Evolutionary conservation across 2,888 invertebrate genomes (phyloP).

Genomic region (Syrphus vitripennis): DNA sequence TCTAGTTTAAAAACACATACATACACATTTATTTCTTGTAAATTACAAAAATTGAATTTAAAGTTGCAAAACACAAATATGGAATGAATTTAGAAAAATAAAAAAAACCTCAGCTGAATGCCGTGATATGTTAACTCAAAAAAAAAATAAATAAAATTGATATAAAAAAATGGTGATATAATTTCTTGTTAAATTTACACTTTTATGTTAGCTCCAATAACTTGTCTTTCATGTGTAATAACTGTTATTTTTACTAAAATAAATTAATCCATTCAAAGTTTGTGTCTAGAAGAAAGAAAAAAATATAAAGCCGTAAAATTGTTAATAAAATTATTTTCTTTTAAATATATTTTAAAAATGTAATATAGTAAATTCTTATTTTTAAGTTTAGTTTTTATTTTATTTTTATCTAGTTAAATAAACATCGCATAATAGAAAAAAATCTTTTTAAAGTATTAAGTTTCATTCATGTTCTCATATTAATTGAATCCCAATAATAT

Average conservation of each 20-base stretch:
- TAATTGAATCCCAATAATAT: conserved; percentile 34
- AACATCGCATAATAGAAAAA: conserved; percentile 20
- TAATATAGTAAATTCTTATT: conserved; percentile 4
- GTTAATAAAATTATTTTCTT: conserved; percentile 4
- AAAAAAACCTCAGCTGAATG: conserved; percentile 79
- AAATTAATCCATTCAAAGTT: conserved; percentile 9
- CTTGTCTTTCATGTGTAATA: neutral
- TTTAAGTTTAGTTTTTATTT: conserved; percentile 14
- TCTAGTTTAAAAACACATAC: conserved; percentile 52
- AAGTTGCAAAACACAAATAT: conserved; percentile 47
- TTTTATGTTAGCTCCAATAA: conserved; percentile 43
- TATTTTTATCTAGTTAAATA: conserved; percentile 30
- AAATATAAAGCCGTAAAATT: conserved; percentile 20
- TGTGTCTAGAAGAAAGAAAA: neutral
- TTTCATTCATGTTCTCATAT: conserved; percentile 19
- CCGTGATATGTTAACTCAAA: conserved; percentile 78
- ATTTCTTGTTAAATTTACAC: conserved; percentile 56
- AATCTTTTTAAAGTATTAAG: conserved; percentile 7
- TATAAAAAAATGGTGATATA: conserved; percentile 61
- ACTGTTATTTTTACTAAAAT: neutral
- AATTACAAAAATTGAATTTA: conserved; percentile 50
- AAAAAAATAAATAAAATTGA: conserved; percentile 29
- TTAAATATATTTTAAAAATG: neutral
- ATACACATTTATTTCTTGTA: conserved; percentile 34
- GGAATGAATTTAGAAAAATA: conserved; percentile 64